A percentile compares a stretch with the other conserved stretches of the same genome.
phyloP scores from a whole-genome alignment of 2,888 invertebrate species.

The Sarcophaga rosellei region DNA sequence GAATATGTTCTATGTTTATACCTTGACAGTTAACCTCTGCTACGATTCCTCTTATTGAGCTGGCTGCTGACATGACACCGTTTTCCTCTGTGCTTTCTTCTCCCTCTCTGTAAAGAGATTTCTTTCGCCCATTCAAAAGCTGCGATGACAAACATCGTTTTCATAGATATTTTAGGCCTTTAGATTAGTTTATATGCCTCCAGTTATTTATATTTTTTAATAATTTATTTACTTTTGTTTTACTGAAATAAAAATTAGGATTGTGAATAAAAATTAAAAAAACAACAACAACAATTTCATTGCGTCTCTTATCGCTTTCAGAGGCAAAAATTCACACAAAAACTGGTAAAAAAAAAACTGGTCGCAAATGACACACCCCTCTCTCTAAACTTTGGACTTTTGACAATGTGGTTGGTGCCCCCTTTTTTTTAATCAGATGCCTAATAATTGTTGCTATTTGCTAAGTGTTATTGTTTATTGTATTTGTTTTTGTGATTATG shows the following conservation, averaged over 20 bases:
- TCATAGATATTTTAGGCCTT: too few species aligned
- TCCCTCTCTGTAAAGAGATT: too few species aligned
- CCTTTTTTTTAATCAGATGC: not conserved
- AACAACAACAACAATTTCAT: not conserved
- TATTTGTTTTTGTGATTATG: not conserved
- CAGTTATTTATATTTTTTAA: not conserved
- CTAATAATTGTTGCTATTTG: not conserved
- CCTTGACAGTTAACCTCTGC: too few species aligned
- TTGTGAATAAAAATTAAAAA: not conserved
- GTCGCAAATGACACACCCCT: slow-evolving; percentile 40
- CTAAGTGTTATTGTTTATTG: not conserved
- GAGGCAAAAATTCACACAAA: not conserved
- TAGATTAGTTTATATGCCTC: too few species aligned
- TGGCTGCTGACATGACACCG: too few species aligned
- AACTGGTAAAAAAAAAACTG: not conserved
- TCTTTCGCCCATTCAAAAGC: too few species aligned
- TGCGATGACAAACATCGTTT: too few species aligned
- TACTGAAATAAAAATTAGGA: not conserved
- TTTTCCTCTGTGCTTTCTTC: too few species aligned
- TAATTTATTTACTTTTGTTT: not conserved
- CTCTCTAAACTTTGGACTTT: slow-evolving; percentile 35
- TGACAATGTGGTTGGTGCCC: not conserved
- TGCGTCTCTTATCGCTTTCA: not conserved
- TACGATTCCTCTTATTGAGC: too few species aligned
- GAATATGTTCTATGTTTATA: too few species aligned